phyloP scores from a whole-genome alignment of 2,797 vertebrate genomes.

The Cossypha polioptera region DNA sequence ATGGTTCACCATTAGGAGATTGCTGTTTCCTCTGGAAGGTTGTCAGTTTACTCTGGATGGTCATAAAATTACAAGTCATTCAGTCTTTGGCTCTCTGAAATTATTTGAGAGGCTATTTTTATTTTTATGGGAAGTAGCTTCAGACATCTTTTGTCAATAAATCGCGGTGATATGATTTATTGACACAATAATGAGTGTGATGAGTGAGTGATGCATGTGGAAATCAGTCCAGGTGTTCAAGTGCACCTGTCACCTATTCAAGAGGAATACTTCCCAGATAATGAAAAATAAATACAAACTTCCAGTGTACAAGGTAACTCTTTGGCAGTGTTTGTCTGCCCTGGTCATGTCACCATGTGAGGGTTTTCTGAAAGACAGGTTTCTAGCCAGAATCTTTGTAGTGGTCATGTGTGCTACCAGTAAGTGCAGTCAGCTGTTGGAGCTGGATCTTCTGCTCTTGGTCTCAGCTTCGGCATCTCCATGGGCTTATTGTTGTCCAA shows the following conservation, averaged over 20 bases:
- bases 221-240: neutral
- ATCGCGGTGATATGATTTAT: neutral
- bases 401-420: neutral
- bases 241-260: neutral
- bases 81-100: neutral
- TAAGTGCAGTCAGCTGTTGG: neutral
- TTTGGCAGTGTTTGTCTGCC: neutral
- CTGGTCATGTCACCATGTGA: neutral
- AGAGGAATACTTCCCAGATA: neutral
- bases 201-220: neutral
- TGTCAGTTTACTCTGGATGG: neutral
- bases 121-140: neutral
- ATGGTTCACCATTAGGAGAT: neutral
- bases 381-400: neutral
- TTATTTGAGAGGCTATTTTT: neutral
- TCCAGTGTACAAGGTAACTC: neutral
- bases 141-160: neutral
- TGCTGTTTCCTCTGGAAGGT: neutral
- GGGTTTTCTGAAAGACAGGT: neutral
- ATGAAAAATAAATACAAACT: neutral
- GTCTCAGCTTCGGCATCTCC: neutral
- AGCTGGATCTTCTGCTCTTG: neutral
- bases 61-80: fast-evolving
- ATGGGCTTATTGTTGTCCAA: neutral
- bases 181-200: too few species aligned